These are phyloP conservation scores for Macropodus opercularis DNA, from an alignment of 2,797 vertebrate species.

Conservation along the genomic window DNA sequence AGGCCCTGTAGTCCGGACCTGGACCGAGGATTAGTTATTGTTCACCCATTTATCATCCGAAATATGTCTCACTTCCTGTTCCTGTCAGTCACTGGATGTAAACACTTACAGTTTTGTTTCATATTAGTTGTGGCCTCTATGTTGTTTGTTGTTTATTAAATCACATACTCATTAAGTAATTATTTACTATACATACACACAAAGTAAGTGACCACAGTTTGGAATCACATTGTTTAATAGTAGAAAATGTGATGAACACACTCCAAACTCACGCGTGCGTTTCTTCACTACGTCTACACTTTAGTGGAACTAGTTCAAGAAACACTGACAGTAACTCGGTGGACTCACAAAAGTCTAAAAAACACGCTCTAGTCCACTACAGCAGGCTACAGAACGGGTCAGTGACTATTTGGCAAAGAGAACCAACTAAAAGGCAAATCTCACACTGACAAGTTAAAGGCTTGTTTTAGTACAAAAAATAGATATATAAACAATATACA, in stretches of 20 bases:
- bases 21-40: too few relatives aligned
- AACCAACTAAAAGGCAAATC: constrained; percentile 49
- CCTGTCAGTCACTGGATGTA: too few relatives aligned
- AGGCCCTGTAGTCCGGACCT: too few relatives aligned
- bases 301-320: constrained; percentile 17
- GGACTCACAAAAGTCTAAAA: constrained; percentile 40
- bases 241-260: constrained; percentile 56
- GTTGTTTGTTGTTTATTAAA: too few relatives aligned
- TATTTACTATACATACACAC: not conserved
- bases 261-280: constrained; percentile 3
- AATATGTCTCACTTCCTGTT: too few relatives aligned
- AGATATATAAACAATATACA: constrained; percentile 68
- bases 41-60: too few relatives aligned
- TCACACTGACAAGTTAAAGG: constrained; percentile 45
- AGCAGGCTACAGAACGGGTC: not conserved
- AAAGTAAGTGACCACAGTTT: constrained; percentile 21
- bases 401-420: constrained; percentile 59
- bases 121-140: too few relatives aligned
- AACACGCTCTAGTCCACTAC: constrained; percentile 32
- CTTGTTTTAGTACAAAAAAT: constrained; percentile 65
- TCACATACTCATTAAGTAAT: too few relatives aligned
- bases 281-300: constrained; percentile 4
- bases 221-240: constrained; percentile 57
- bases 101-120: too few relatives aligned
- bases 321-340: constrained; percentile 39